These are phyloP conservation scores for Zosterops pallidus DNA, from an alignment of 2,113 vertebrate species.

Conservation along the genomic window DNA sequence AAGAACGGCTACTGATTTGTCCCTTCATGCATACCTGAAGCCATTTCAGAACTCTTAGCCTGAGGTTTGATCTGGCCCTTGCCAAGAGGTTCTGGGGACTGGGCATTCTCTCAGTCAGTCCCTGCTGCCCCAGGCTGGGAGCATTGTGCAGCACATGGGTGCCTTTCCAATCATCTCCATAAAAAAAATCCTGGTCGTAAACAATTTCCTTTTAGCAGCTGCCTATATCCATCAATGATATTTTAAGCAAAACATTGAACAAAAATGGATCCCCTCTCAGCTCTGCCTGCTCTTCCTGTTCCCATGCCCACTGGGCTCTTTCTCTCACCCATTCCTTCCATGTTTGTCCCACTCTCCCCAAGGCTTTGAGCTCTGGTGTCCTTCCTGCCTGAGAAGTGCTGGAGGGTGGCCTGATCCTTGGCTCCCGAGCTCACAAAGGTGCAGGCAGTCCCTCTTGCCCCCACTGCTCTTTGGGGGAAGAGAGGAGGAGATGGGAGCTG, in stretches of 20 bases:
- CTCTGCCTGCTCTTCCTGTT: neutral
- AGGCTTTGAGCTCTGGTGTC: neutral
- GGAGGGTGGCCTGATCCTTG: neutral
- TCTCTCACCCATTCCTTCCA: fast-evolving
- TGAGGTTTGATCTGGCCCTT: neutral
- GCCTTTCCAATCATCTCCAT: fast-evolving
- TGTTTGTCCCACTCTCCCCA: fast-evolving
- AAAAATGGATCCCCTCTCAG: neutral
- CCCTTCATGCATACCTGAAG: fast-evolving
- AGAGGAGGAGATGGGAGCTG: neutral
- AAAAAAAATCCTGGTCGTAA: fast-evolving
- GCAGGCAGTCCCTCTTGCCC: too few species aligned
- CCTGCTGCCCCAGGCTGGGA: fast-evolving
- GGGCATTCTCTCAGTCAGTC: fast-evolving
- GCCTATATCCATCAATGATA: neutral
- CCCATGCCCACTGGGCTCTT: fast-evolving
- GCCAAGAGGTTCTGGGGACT: fast-evolving
- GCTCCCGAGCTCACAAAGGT: neutral
- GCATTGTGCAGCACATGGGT: fast-evolving
- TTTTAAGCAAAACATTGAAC: neutral
- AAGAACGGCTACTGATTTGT: neutral
- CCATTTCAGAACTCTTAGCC: neutral
- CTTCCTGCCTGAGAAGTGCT: neutral
- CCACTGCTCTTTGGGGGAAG: neutral
- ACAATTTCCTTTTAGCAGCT: neutral